phyloP scores from a whole-genome alignment of 2,113 vertebrate genomes.

The Brachyhypopomus gauderio region DNA sequence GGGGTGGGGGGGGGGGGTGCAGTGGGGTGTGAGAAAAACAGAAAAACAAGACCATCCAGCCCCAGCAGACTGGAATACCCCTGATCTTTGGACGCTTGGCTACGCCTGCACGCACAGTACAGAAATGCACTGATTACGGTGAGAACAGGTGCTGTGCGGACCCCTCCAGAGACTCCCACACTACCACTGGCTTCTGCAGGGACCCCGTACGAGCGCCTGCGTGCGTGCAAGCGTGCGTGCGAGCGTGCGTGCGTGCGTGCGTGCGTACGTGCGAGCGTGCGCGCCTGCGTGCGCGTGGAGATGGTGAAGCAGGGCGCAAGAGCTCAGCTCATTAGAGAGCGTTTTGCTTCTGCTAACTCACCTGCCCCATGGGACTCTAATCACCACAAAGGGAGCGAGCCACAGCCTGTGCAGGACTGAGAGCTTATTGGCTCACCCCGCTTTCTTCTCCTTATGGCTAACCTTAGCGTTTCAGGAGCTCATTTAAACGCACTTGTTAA shows the following conservation, averaged over 20 bases:
- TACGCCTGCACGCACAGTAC: conserved; percentile 58
- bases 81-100: conserved; percentile 58
- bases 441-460: conserved; percentile 41
- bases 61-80: conserved; percentile 53
- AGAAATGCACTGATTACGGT: conserved; percentile 68
- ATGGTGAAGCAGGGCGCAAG: conserved; percentile 52
- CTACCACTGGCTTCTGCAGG: conserved; percentile 62
- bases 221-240: conserved; percentile 4
- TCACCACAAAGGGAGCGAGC: conserved; percentile 68
- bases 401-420: conserved; percentile 62
- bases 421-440: conserved; percentile 55
- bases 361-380: conserved; percentile 69
- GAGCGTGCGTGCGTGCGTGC: conserved; percentile 24
- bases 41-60: conserved; percentile 46
- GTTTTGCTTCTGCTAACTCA: conserved; percentile 75
- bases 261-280: conserved; percentile 27
- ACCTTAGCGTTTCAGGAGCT: conserved; percentile 9
- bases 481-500: conserved; percentile 38
- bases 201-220: conserved; percentile 38
- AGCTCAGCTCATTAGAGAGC: conserved; percentile 77
- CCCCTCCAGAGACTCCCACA: conserved; percentile 61
- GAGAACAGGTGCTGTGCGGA: conserved; percentile 71
- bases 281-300: conserved; percentile 33
- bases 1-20: not conserved
- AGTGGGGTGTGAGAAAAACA: not conserved